These are phyloP conservation scores for Coelinius sp. DNA, from an alignment of 2,888 invertebrate genomes.

Conservation along the genomic window DNA sequence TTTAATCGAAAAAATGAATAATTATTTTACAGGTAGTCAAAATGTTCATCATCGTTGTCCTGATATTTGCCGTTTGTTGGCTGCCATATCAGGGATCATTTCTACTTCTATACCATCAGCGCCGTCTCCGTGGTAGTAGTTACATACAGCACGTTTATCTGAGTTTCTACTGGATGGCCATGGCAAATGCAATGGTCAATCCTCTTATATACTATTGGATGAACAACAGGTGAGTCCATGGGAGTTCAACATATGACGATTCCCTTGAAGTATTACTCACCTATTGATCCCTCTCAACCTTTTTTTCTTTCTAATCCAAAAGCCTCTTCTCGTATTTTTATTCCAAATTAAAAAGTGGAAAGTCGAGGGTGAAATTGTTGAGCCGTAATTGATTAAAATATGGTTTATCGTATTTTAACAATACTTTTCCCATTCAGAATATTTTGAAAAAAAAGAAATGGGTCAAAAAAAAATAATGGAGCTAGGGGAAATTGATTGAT, in stretches of 20 bases:
- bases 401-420: no score
- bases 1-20: no score
- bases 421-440: no score
- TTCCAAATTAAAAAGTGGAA: background rate
- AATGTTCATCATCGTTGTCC: constrained; percentile 89
- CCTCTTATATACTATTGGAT: constrained; percentile 95
- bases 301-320: background rate
- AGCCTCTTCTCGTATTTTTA: background rate
- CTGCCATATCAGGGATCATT: constrained; percentile 90
- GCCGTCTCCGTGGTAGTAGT: constrained; percentile 76
- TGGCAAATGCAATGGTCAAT: constrained; percentile 95
- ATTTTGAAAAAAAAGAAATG: no score
- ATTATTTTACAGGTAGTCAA: constrained; percentile 81
- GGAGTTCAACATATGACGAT: background rate
- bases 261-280: background rate
- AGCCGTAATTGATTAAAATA: no score
- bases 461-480: no score
- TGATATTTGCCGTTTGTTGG: constrained; percentile 91
- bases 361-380: background rate
- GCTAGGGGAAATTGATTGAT: no score
- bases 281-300: background rate
- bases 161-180: constrained; percentile 90
- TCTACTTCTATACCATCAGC: constrained; percentile 84
- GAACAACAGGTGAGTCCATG: constrained; percentile 83
- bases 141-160: constrained; percentile 89